phyloP scores from a whole-genome alignment of 1,140 invertebrate genomes.

The Trachelipus rathkii region DNA sequence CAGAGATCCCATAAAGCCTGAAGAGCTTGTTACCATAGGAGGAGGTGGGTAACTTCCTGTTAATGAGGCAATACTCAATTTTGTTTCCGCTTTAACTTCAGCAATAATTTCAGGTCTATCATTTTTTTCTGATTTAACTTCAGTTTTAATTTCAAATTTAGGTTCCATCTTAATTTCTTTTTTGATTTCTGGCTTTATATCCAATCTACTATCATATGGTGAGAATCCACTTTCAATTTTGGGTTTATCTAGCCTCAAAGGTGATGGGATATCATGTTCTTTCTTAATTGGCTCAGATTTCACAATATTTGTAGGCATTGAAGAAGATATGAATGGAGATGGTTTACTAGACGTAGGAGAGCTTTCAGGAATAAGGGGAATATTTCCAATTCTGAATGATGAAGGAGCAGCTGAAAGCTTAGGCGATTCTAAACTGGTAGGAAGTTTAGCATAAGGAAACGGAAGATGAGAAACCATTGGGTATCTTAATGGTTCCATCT shows the following conservation, averaged over 20 bases:
- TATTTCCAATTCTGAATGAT: not conserved
- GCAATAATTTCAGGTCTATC: constrained; percentile 44
- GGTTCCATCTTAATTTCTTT: constrained; percentile 19
- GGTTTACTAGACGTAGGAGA: not conserved
- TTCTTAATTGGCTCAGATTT: constrained; percentile 25
- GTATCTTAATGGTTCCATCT: not conserved
- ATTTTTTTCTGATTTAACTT: constrained; percentile 23
- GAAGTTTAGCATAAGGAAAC: not conserved
- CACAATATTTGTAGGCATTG: not conserved
- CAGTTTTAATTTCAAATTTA: constrained; percentile 5
- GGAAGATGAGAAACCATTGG: not conserved
- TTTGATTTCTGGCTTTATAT: constrained; percentile 18
- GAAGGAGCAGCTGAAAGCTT: constrained; percentile 14
- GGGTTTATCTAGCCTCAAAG: constrained; percentile 23
- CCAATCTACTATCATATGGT: constrained; percentile 27
- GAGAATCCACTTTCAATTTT: constrained; percentile 30
- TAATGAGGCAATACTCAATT: constrained; percentile 26
- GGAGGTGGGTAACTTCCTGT: constrained; percentile 5
- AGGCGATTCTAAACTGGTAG: not conserved
- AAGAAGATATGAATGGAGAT: not conserved
- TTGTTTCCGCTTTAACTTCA: constrained; percentile 41
- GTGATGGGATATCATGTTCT: not conserved
- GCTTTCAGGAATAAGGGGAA: not conserved
- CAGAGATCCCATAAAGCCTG: constrained; percentile 32
- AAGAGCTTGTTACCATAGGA: constrained; percentile 26